Percentiles rank a stretch among this genome's conserved stretches.
Conservation (phyloP, 2,113 vertebrate species). For the Mesocricetus auratus region DNA sequence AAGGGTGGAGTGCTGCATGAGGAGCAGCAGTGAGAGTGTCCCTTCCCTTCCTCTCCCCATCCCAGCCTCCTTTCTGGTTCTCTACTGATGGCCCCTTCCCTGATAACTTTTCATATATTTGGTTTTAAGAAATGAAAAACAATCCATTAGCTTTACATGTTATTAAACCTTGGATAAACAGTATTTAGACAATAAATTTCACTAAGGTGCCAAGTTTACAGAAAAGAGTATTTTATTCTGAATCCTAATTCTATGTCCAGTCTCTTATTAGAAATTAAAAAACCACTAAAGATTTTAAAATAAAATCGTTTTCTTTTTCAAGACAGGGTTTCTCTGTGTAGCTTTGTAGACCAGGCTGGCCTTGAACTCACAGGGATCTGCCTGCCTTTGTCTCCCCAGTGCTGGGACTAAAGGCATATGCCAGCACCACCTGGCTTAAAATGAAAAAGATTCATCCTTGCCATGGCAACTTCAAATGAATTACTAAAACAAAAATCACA, state of each 20-base stretch:
- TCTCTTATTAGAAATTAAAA: neutral
- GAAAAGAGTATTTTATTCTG: neutral
- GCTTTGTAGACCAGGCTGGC: no score
- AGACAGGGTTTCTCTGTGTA: no score
- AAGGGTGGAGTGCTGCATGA: neutral
- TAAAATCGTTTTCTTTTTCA: neutral
- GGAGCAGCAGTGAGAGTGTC: neutral
- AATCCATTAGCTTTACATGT: neutral
- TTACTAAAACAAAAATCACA: neutral
- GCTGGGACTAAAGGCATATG: no score
- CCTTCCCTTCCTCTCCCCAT: neutral
- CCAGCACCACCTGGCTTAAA: no score
- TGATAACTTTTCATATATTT: slow-evolving; percentile 2
- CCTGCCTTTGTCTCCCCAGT: no score
- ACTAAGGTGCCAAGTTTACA: neutral
- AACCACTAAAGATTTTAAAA: neutral
- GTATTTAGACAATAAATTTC: neutral
- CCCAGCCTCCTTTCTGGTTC: neutral
- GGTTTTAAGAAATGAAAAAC: neutral
- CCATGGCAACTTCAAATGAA: slow-evolving; percentile 22
- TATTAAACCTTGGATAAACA: neutral
- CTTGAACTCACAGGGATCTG: no score
- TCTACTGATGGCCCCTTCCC: neutral
- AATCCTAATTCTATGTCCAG: neutral
- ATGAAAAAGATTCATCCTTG: slow-evolving; percentile 16